Conservation (phyloP, 2,797 vertebrate genomes). For the Poeciliopsis infans region DNA sequence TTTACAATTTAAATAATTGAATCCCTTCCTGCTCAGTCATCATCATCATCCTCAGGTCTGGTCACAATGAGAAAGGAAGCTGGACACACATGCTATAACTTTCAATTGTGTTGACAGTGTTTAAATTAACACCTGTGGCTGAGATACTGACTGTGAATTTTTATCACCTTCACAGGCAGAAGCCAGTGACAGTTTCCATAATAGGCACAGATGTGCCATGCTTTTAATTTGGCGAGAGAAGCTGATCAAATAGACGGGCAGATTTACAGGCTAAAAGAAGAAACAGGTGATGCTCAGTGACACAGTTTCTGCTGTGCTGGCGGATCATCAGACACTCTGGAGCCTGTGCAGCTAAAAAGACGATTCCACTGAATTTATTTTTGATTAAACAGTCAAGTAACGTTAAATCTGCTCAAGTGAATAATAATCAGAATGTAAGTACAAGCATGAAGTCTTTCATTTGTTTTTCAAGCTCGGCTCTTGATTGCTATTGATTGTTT, state of each 20-base stretch:
- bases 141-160: slow-evolving; percentile 13
- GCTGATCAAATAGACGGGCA: slow-evolving; percentile 19
- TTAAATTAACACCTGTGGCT: slow-evolving; percentile 36
- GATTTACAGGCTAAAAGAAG: slow-evolving; percentile 29
- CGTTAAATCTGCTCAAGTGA: slow-evolving; percentile 15
- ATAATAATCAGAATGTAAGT: neutral
- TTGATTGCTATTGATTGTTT: slow-evolving; percentile 3
- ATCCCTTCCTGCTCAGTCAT: slow-evolving; percentile 10
- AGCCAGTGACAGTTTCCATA: slow-evolving; percentile 4
- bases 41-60: neutral
- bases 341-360: slow-evolving; percentile 1
- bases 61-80: neutral
- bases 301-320: slow-evolving; percentile 8
- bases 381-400: slow-evolving; percentile 3
- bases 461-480: neutral
- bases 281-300: slow-evolving; percentile 25
- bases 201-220: slow-evolving; percentile 26
- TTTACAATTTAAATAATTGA: neutral
- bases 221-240: neutral
- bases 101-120: slow-evolving; percentile 38
- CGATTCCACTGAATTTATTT: slow-evolving; percentile 10
- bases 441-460: neutral
- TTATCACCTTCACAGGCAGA: slow-evolving; percentile 23
- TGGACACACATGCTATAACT: slow-evolving; percentile 6
- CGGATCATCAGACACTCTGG: slow-evolving; percentile 3